phyloP scores from a whole-genome alignment of 1,140 invertebrate species.

The Scaptomyza pallida region DNA sequence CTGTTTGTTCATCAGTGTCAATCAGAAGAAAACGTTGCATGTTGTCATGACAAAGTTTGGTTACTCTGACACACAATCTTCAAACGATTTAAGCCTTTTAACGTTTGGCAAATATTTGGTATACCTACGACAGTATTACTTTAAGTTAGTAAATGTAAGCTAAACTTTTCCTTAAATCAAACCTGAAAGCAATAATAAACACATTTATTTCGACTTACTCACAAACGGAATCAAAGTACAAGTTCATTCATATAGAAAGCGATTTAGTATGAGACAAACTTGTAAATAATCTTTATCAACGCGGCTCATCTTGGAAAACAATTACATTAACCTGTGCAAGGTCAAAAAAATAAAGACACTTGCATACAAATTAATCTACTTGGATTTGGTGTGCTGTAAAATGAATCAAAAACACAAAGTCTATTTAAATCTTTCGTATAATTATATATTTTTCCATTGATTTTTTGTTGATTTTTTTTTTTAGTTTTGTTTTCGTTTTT shows the following conservation, averaged over 20 bases:
- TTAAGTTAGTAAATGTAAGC: too few species aligned
- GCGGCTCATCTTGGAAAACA: neutral
- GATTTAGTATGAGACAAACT: neutral
- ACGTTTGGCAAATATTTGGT: too few species aligned
- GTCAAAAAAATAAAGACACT: constrained; percentile 1
- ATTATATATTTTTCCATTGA: constrained; percentile 76
- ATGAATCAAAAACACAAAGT: constrained; percentile 29
- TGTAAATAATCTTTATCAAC: neutral
- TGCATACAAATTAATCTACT: neutral
- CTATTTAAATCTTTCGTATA: constrained; percentile 57
- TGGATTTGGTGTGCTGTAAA: neutral
- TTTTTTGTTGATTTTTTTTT: constrained; percentile 54
- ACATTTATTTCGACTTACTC: too few species aligned
- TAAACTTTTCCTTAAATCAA: too few species aligned
- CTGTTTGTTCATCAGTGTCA: neutral
- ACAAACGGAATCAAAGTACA: neutral
- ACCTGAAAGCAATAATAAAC: too few species aligned
- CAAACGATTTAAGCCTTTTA: neutral
- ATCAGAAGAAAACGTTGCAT: neutral
- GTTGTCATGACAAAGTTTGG: neutral
- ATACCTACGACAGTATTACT: too few species aligned
- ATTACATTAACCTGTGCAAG: constrained; percentile 1
- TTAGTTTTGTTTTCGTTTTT: constrained; percentile 44
- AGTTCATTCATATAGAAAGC: neutral
- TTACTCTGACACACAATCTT: neutral